These are phyloP conservation scores for Zele albiditarsus DNA, from an alignment of 2,888 invertebrate species.

Conservation along the genomic window DNA sequence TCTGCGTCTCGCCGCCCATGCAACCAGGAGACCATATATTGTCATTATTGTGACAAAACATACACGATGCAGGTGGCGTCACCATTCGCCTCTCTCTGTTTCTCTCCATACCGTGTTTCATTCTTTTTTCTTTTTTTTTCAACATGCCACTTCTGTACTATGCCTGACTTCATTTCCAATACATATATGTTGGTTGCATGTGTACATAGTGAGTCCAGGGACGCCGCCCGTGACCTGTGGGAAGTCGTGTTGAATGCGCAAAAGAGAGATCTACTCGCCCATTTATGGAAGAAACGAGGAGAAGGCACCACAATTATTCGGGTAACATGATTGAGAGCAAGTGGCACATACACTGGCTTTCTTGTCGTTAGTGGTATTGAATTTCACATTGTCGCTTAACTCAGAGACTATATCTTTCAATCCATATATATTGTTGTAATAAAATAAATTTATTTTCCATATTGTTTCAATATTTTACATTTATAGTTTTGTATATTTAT, in stretches of 20 bases:
- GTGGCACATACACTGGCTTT: conserved; percentile 20
- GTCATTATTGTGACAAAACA: background rate
- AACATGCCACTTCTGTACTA: too few relatives aligned
- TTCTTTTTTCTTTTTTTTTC: conserved; percentile 1
- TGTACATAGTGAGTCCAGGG: conserved; percentile 34
- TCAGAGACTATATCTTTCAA: background rate
- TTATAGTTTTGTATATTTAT: background rate
- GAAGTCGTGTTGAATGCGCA: conserved; percentile 51
- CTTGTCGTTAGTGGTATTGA: background rate
- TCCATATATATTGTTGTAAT: background rate
- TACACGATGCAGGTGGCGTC: conserved; percentile 30
- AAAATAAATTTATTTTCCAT: background rate
- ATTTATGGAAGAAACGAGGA: conserved; percentile 70
- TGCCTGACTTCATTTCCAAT: background rate
- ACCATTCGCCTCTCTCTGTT: background rate
- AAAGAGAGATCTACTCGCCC: conserved; percentile 64
- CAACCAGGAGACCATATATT: conserved; percentile 62
- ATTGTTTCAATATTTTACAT: background rate
- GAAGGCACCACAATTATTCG: conserved; percentile 64
- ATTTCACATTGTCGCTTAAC: background rate
- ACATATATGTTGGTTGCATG: background rate
- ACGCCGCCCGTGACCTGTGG: conserved; percentile 54
- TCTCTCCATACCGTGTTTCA: background rate
- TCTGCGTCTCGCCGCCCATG: conserved; percentile 70
- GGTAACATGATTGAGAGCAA: conserved; percentile 56